Evolutionary conservation across 2,888 invertebrate genomes (phyloP).

Genomic region (Tiliacea aurago): DNA sequence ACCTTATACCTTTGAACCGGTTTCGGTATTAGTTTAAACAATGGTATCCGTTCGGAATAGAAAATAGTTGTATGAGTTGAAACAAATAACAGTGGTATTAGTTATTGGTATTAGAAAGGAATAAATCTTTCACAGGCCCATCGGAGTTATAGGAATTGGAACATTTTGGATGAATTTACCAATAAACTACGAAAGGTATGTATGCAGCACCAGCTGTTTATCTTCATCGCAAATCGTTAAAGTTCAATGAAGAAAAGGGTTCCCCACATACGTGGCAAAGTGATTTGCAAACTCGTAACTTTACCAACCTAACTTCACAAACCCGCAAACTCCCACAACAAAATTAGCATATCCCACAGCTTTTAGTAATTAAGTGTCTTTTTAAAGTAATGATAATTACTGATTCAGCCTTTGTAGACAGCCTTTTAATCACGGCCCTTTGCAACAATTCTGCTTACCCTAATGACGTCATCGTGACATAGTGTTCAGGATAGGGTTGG

Average conservation of each 20-base stretch:
- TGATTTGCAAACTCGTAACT: slow-evolving; percentile 45
- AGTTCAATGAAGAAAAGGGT: slow-evolving; percentile 29
- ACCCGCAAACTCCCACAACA: slow-evolving; percentile 42
- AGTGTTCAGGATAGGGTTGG: slow-evolving; percentile 83
- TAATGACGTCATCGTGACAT: slow-evolving; percentile 89
- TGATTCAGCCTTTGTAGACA: slow-evolving; percentile 66
- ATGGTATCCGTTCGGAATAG: too few relatives aligned
- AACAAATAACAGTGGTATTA: too few relatives aligned
- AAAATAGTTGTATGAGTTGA: too few relatives aligned
- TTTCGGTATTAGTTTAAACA: too few relatives aligned
- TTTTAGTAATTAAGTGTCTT: slow-evolving; percentile 64
- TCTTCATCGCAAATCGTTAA: slow-evolving; percentile 26
- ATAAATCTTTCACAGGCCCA: neutral
- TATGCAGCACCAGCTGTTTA: slow-evolving; percentile 7
- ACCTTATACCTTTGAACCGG: too few relatives aligned
- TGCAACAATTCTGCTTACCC: slow-evolving; percentile 84
- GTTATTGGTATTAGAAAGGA: too few relatives aligned
- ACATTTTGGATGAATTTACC: neutral
- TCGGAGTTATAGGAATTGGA: neutral
- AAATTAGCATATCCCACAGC: slow-evolving; percentile 57
- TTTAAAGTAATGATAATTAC: slow-evolving; percentile 68
- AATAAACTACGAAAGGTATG: neutral
- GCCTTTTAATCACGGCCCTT: slow-evolving; percentile 72
- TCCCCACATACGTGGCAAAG: slow-evolving; percentile 15
- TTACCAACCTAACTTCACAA: slow-evolving; percentile 27